Evolutionary conservation across 2,113 vertebrate species (phyloP), one percentile per base, ranked within the genome.

Genomic region (Notothenia rossii): DNA sequence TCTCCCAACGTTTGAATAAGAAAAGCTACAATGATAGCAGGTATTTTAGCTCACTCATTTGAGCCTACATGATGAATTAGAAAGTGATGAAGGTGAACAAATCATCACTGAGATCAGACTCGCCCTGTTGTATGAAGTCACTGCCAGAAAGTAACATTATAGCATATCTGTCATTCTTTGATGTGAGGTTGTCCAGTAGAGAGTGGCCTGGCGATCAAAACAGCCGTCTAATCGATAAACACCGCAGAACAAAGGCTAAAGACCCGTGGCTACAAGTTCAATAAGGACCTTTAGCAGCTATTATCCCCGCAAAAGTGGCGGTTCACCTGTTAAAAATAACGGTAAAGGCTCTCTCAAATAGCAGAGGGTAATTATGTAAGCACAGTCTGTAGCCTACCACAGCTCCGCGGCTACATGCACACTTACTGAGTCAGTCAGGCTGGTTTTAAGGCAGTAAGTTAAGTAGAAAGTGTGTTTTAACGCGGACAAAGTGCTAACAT

Each of bases 311-410:
- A 2, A 67, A 81, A 11, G 73, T 63, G 77, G 13, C 61, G 51
- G n/a, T 75, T 93, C 93, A 94, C 94, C 94, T 95, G 94, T 88
- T 86, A 40, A 82, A 89, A 82, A 70, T 95, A 95, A 95, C 95
- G 94, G 95, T 92, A 87, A 90, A 79, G 62, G 54, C 43, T 12
- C 51, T 50, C 78, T 73, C 79, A 82, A 89, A 88, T 78, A 89
- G 33, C 45, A 11, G 61, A 58, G 61, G 83, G 74, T 49, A 17
- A 80, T 94, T 91, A 92, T 89, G 93, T 92, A 93, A 94, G 91
- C 81, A 29, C 56, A 77, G 77, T 36, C 65, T 61, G 71, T 10
- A 40, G 36, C 36, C 36, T 40, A 20, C 79, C 74, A 69, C 64
- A 71, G 71, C 59, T 70, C 64, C 63, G 59, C 62, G 76, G 84